These are phyloP conservation scores for Pterostichus niger DNA, from an alignment of 2,888 invertebrate genomes.

Conservation along the genomic window DNA sequence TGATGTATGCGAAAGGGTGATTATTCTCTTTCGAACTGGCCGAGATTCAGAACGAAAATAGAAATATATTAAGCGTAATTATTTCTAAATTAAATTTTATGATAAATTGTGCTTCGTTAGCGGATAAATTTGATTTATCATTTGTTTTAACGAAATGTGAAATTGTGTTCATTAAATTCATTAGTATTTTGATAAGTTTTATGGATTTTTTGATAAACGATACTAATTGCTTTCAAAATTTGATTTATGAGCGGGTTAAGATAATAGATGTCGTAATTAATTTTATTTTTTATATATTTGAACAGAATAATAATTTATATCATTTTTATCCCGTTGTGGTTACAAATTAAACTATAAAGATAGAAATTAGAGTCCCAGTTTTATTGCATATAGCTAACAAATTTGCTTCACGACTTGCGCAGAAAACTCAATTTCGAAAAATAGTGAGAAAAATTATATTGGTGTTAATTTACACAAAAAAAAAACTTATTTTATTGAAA, in stretches of 20 bases:
- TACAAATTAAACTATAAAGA: no score
- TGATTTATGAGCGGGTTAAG: conserved; percentile 2
- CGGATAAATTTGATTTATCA: conserved; percentile 24
- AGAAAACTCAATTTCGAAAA: no score
- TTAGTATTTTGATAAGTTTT: conserved; percentile 30
- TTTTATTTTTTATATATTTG: neutral
- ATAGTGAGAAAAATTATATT: no score
- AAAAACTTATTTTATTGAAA: no score
- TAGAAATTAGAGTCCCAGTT: no score
- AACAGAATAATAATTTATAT: neutral
- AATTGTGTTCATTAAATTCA: conserved; percentile 46
- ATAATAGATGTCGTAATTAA: conserved; percentile 5
- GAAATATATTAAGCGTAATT: conserved; percentile 29
- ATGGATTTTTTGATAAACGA: conserved; percentile 19
- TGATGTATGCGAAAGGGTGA: conserved; percentile 19
- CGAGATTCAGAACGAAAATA: neutral
- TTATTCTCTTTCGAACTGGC: conserved; percentile 1
- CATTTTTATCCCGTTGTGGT: neutral
- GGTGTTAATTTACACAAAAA: no score
- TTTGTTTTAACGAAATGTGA: conserved; percentile 38
- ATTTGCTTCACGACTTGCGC: no score
- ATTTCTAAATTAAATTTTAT: conserved; percentile 46
- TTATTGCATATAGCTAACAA: no score
- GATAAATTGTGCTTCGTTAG: conserved; percentile 45
- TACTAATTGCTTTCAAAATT: conserved; percentile 7